Base-by-base conservation (phyloP, 2,888 invertebrate genomes). In the Drosophila formosana region DNA sequence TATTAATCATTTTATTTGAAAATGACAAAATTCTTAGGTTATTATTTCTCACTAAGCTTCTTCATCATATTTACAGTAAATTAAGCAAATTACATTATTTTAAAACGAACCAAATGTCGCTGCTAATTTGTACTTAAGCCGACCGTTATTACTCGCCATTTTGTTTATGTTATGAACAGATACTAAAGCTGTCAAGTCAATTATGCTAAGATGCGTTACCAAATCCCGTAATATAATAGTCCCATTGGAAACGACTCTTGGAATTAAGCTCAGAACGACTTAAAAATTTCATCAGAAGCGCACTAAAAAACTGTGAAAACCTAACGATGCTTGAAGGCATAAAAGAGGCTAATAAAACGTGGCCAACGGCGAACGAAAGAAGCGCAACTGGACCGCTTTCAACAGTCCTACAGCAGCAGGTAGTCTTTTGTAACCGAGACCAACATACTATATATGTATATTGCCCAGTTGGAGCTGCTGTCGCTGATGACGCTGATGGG, bases 251-350 rank as follows among this genome's bases (percentile, higher is more conserved):
- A 39, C 62, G 75, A 55, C 60, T 52, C 46, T 7, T 50, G 39
- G 53, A 56, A 63, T 56, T 39, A 58, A 39, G 61, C 39, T 60
- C 57, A 45, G 61, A 73, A 63, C 60, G 62, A 69, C 68, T 78
- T 69, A 62, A 78, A 72, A 78, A 66, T 80, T 78, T 78, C 69
- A 77, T 63, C 65, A 60, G 62, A 47, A 66, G 47, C 46, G 78
- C 75, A 56, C 64, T 74, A 62, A 64, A 78, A 70, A 55, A 34
- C 45, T 25, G 50, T 56, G 52, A 58, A 49, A 47, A 61, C 58
- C 74, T 66, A 78, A 66, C 78, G 69, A 80, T 65, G 78, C 81
- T 73, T 77, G 78, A 68, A 68, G 58, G 78, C 78, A 80, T 80
- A 78, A 78, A 80, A 69, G 69, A 34, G 63, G 55, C 74, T 52